A percentile compares a stretch with the other conserved stretches of the same genome.
Conservation (phyloP, 1,140 invertebrate genomes). For the Whitmania pigra region DNA sequence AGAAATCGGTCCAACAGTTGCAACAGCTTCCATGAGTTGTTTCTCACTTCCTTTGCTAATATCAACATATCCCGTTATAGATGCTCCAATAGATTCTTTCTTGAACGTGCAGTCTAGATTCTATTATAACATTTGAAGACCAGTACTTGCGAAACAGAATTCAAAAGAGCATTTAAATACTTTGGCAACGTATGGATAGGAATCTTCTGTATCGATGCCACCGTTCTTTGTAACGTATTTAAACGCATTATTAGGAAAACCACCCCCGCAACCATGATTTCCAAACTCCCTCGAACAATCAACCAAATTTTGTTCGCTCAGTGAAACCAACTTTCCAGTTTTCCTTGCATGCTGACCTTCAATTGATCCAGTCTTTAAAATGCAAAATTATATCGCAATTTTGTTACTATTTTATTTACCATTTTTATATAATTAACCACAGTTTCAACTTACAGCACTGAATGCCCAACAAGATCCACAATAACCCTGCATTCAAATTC, state of each 20-base stretch:
- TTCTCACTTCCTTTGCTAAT: conserved; percentile 79
- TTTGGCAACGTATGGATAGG: conserved; percentile 39
- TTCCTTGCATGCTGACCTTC: conserved; percentile 89
- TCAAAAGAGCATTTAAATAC: conserved; percentile 22
- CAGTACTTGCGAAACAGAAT: no score
- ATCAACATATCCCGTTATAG: conserved; percentile 52
- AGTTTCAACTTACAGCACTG: conserved; percentile 25
- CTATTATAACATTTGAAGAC: not conserved
- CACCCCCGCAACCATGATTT: conserved; percentile 89
- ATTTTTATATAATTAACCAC: no score
- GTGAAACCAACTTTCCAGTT: conserved; percentile 65
- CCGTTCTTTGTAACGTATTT: conserved; percentile 78
- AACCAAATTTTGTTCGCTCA: conserved; percentile 92
- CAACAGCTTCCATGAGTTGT: conserved; percentile 27
- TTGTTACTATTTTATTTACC: not conserved
- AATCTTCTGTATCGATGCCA: conserved; percentile 77
- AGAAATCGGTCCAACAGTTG: conserved; percentile 66
- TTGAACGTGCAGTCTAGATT: conserved; percentile 1
- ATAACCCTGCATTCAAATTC: conserved; percentile 31
- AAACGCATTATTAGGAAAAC: conserved; percentile 78
- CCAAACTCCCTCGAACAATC: conserved; percentile 62
- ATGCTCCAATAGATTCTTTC: not conserved
- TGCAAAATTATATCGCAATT: no score
- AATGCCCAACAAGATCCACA: conserved; percentile 42
- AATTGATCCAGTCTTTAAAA: conserved; percentile 61